Conservation (phyloP, 2,888 invertebrate genomes). For the Tetropium fuscum region DNA sequence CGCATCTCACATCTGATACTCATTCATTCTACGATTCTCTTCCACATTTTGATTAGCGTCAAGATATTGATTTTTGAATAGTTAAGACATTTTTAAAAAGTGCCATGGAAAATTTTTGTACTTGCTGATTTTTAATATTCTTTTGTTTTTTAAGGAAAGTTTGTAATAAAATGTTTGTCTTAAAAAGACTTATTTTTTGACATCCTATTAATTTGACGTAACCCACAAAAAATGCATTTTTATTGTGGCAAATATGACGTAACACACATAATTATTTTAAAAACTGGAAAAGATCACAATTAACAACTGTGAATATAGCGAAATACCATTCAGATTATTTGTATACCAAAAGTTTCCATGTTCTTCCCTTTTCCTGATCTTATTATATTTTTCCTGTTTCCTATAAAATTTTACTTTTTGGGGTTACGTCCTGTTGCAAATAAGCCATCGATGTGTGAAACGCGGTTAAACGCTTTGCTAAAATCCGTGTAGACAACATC, state of each 20-base stretch:
- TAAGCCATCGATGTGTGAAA: conserved; percentile 25
- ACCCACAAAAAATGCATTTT: neutral
- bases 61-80: no score
- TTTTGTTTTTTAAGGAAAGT: no score
- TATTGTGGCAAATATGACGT: conserved; percentile 9
- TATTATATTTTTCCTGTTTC: neutral
- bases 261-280: neutral
- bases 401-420: neutral
- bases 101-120: neutral
- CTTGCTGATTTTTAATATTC: neutral
- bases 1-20: conserved; percentile 18
- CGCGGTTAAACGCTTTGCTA: no score
- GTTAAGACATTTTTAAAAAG: neutral
- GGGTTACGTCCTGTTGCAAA: conserved; percentile 26
- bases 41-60: conserved; percentile 20
- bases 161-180: no score
- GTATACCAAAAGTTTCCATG: neutral
- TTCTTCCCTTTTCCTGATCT: neutral
- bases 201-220: neutral
- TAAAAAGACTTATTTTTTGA: no score
- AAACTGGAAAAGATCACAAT: neutral
- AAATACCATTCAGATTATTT: neutral
- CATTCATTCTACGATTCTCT: conserved; percentile 23
- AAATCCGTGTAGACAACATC: no score
- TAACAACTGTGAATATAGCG: neutral